phyloP scores from a whole-genome alignment of 1,140 invertebrate species.

The Sarcophaga peregrina region DNA sequence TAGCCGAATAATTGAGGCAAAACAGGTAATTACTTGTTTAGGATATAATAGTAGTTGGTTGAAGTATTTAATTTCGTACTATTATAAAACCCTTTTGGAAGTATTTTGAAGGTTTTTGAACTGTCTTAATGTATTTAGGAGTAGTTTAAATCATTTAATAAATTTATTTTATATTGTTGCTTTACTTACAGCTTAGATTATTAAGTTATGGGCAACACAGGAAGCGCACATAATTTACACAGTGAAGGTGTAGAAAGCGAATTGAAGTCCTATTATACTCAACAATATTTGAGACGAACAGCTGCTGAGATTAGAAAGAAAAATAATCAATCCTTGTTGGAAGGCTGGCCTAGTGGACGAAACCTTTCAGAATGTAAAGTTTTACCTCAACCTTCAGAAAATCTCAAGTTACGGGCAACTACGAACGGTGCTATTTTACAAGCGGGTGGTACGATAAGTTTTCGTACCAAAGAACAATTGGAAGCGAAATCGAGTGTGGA shows the following conservation, averaged over 20 bases:
- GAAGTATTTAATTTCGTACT: no score
- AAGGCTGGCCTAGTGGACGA: background rate
- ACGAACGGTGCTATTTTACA: slow-evolving; percentile 84
- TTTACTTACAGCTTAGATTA: no score
- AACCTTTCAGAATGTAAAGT: slow-evolving; percentile 70
- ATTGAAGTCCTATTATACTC: slow-evolving; percentile 33
- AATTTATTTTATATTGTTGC: no score
- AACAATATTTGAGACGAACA: slow-evolving; percentile 13
- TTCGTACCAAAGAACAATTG: slow-evolving; percentile 61
- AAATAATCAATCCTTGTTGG: background rate
- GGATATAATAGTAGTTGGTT: no score
- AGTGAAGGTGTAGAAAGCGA: slow-evolving; percentile 24
- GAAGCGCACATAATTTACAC: slow-evolving; percentile 7
- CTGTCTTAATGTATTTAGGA: no score
- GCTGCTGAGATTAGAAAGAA: background rate
- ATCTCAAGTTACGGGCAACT: slow-evolving; percentile 75
- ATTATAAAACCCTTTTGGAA: no score
- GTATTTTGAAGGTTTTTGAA: no score
- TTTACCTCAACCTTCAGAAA: slow-evolving; percentile 72
- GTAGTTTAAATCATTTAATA: no score
- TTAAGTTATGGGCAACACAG: background rate
- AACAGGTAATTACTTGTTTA: no score
- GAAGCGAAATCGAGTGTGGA: slow-evolving; percentile 53
- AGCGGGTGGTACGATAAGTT: slow-evolving; percentile 81
- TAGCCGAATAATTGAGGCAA: no score